Percentiles rank a stretch among this genome's conserved stretches.
Conservation (phyloP, 2,113 vertebrate species). For the Tragelaphus buxtoni region DNA sequence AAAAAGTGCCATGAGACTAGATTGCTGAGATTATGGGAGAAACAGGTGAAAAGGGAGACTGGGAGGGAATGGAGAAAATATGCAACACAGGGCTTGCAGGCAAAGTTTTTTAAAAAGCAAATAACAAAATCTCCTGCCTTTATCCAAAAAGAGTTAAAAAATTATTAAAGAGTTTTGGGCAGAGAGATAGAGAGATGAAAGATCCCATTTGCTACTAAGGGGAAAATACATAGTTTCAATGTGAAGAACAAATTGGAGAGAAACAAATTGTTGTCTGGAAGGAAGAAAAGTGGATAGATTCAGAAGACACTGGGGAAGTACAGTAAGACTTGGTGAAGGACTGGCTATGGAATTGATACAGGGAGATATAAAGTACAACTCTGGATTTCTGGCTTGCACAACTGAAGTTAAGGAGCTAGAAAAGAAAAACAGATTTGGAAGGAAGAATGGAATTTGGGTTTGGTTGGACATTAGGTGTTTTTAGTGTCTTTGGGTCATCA, state of each 20-base stretch:
- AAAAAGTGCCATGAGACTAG: not conserved
- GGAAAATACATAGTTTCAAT: not conserved
- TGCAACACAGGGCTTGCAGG: not conserved
- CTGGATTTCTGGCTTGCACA: not conserved
- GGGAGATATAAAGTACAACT: not conserved
- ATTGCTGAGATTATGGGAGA: not conserved
- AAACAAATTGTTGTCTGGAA: not conserved
- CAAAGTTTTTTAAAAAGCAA: not conserved
- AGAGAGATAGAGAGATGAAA: not conserved
- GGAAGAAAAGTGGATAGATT: not conserved
- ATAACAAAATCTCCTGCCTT: not conserved
- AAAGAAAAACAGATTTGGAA: not conserved
- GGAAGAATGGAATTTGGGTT: not conserved
- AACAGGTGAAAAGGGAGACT: not conserved
- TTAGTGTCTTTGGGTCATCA: not conserved
- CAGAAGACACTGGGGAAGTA: not conserved
- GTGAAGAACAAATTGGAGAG: not conserved
- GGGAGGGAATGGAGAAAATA: not conserved
- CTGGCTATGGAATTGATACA: not conserved
- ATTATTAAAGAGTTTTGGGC: not conserved
- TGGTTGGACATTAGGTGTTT: not conserved
- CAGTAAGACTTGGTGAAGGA: not conserved
- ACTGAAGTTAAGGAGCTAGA: not conserved
- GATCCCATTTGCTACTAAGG: not conserved
- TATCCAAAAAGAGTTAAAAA: not conserved